Evolutionary conservation across 2,113 vertebrate genomes (phyloP).

Genomic region (Gymnocephalus cernua): DNA sequence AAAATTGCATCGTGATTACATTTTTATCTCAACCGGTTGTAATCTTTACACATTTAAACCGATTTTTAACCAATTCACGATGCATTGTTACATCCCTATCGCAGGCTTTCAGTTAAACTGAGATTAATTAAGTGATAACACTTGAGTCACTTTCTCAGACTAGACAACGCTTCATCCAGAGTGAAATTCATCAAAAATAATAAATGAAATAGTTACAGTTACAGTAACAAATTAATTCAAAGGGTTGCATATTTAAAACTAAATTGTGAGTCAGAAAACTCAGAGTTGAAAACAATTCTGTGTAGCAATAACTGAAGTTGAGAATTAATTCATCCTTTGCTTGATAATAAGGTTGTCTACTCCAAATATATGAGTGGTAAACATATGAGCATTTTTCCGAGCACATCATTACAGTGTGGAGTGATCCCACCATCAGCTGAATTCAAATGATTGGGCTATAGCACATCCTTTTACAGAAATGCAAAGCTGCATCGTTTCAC

Average conservation of each 20-base stretch:
- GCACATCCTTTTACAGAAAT: constrained; percentile 19
- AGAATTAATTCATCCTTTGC: constrained; percentile 1
- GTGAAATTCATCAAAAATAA: neutral
- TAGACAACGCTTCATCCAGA: neutral
- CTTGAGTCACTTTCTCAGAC: neutral
- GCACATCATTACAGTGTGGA: constrained; percentile 23
- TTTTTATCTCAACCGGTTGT: no score
- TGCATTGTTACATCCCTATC: no score
- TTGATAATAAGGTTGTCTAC: neutral
- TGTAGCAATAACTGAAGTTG: neutral
- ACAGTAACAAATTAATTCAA: neutral
- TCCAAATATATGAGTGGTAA: constrained; percentile 1
- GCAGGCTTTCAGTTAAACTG: neutral
- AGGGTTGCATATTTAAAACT: neutral
- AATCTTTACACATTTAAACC: no score
- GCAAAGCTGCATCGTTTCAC: constrained; percentile 11
- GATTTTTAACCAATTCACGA: no score
- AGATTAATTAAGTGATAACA: neutral
- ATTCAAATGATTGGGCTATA: neutral
- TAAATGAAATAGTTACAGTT: neutral
- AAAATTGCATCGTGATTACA: no score
- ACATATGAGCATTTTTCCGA: constrained; percentile 5
- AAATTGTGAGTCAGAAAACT: neutral
- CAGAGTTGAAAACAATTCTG: neutral
- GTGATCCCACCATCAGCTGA: constrained; percentile 18